phyloP scores from a whole-genome alignment of 2,888 invertebrate genomes.

The Agrotis ipsilon region DNA sequence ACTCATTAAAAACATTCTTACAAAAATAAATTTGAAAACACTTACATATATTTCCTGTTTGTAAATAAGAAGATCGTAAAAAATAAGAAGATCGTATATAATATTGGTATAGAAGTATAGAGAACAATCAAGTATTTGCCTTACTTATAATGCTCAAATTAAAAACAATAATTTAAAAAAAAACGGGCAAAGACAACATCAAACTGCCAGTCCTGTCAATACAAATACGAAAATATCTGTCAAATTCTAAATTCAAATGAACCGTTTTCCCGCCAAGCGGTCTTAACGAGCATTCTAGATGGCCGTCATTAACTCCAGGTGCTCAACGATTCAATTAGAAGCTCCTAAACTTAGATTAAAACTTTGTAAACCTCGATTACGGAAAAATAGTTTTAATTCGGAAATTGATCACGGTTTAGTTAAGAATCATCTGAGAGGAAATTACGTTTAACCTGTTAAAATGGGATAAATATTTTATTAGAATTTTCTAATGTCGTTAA shows the following conservation, averaged over 20 bases:
- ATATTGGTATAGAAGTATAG: too few species aligned
- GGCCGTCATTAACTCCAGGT: conserved; percentile 51
- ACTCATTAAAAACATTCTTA: too few species aligned
- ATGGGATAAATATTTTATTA: conserved; percentile 11
- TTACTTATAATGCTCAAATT: too few species aligned
- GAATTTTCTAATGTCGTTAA: background rate
- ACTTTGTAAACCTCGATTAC: conserved; percentile 35
- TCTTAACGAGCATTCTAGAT: conserved; percentile 53
- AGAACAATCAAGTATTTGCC: too few species aligned
- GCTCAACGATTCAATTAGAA: conserved; percentile 52
- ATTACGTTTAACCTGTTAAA: background rate
- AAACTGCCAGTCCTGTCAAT: conserved; percentile 20
- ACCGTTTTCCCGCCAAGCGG: conserved; percentile 43
- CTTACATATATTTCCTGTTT: too few species aligned
- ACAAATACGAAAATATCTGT: conserved; percentile 6
- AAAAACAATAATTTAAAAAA: too few species aligned
- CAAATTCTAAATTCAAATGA: conserved; percentile 47
- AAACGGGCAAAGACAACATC: background rate
- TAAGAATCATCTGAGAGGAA: background rate
- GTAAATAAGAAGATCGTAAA: too few species aligned
- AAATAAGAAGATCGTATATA: too few species aligned
- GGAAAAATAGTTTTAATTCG: conserved; percentile 47
- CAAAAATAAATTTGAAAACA: too few species aligned
- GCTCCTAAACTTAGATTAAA: conserved; percentile 39
- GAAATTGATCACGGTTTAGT: conserved; percentile 10